These are phyloP conservation scores for Macaria notata DNA, from an alignment of 2,888 invertebrate genomes.

Conservation along the genomic window DNA sequence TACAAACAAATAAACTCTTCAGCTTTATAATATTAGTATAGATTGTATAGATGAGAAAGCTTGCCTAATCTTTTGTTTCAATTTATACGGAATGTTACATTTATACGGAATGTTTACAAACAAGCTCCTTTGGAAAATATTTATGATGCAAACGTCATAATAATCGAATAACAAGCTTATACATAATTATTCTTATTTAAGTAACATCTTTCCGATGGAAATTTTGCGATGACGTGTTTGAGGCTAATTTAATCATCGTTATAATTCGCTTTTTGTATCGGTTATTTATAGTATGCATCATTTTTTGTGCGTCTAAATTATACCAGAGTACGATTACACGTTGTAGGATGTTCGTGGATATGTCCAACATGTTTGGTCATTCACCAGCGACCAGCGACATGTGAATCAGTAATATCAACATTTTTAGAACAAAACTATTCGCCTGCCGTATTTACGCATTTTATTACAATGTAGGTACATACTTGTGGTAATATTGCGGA, in stretches of 20 bases:
- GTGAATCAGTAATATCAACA: constrained; percentile 11
- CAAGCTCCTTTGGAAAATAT: too few relatives aligned
- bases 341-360: too few relatives aligned
- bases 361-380: not conserved
- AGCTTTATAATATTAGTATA: too few relatives aligned
- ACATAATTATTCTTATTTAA: too few relatives aligned
- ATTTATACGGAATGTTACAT: too few relatives aligned
- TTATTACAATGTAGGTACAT: constrained; percentile 16
- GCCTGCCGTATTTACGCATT: constrained; percentile 24
- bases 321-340: too few relatives aligned
- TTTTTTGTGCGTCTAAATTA: not conserved
- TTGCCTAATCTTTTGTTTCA: too few relatives aligned
- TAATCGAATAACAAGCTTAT: too few relatives aligned
- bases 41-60: too few relatives aligned
- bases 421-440: not conserved
- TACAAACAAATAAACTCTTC: too few relatives aligned
- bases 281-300: constrained; percentile 3
- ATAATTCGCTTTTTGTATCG: constrained; percentile 1
- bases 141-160: too few relatives aligned
- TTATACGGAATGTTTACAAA: too few relatives aligned
- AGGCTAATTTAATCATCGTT: constrained; percentile 10
- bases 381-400: constrained; percentile 1
- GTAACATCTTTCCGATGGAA: constrained; percentile 7
- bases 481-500: constrained; percentile 22
- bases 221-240: constrained; percentile 19